A percentile compares a stretch with the other conserved stretches of the same genome.
phyloP scores from a whole-genome alignment of 2,888 invertebrate genomes.

The Oscheius sp. region DNA sequence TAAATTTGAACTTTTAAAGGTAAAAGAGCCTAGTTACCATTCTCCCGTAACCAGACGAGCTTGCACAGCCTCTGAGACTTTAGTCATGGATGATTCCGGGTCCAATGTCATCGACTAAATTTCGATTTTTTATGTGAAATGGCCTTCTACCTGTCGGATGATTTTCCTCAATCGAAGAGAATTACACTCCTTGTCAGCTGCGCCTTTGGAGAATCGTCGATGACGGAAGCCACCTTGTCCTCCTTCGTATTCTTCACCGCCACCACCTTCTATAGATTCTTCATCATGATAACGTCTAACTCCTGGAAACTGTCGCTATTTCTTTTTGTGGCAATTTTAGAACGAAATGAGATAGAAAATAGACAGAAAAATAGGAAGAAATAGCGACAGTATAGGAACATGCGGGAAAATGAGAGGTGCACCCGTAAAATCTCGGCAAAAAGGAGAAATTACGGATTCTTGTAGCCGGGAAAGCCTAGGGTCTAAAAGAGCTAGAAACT shows the following conservation, averaged over 20 bases:
- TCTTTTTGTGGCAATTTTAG: background rate
- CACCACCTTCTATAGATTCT: slow-evolving; percentile 2
- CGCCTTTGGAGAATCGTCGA: slow-evolving; percentile 45
- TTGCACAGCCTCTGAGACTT: slow-evolving; percentile 47
- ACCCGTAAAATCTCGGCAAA: background rate
- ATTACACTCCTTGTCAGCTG: slow-evolving; percentile 47
- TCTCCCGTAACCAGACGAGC: slow-evolving; percentile 49
- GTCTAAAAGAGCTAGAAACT: background rate
- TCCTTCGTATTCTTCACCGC: slow-evolving; percentile 43
- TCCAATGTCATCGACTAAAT: slow-evolving; percentile 50
- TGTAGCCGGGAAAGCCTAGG: background rate
- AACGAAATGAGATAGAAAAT: background rate
- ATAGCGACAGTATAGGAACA: background rate
- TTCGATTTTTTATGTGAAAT: background rate
- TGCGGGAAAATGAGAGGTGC: no score
- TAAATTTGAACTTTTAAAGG: background rate
- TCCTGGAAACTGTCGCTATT: background rate
- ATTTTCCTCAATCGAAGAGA: slow-evolving; percentile 47
- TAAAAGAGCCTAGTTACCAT: slow-evolving; percentile 16
- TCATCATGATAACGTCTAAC: slow-evolving; percentile 11
- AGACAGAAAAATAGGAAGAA: background rate
- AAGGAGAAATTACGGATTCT: no score
- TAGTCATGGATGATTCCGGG: slow-evolving; percentile 51
- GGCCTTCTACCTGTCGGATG: slow-evolving; percentile 49
- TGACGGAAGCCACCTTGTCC: slow-evolving; percentile 51